A percentile compares a stretch with the other conserved stretches of the same genome.
Conservation (phyloP, 1,140 invertebrate genomes). For the Drusus annulatus region DNA sequence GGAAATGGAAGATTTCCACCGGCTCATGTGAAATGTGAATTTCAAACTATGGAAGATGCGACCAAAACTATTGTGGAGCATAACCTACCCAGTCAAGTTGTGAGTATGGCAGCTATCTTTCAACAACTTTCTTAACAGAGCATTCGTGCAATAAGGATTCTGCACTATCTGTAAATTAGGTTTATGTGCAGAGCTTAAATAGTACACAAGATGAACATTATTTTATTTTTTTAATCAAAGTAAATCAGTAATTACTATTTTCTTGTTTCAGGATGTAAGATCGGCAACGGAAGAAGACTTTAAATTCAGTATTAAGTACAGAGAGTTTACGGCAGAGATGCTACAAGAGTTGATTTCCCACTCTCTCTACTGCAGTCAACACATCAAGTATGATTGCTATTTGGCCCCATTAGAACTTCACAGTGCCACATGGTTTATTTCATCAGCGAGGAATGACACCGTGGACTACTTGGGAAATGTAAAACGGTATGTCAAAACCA, state of each 20-base stretch:
- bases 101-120: slow-evolving; percentile 58
- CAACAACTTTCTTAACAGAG: neutral
- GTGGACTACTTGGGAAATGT: slow-evolving; percentile 90
- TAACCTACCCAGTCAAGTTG: slow-evolving; percentile 90
- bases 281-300: slow-evolving; percentile 83
- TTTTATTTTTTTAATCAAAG: neutral
- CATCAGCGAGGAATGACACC: slow-evolving; percentile 81
- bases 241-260: neutral
- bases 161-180: neutral
- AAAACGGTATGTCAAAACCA: slow-evolving; percentile 75
- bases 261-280: slow-evolving; percentile 78
- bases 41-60: slow-evolving; percentile 86
- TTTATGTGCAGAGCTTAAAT: neutral
- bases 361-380: slow-evolving; percentile 90
- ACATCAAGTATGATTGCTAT: slow-evolving; percentile 93
- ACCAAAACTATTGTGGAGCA: slow-evolving; percentile 94
- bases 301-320: slow-evolving; percentile 87
- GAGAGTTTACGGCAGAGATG: slow-evolving; percentile 92
- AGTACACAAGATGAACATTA: too few relatives aligned
- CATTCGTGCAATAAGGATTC: neutral
- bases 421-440: slow-evolving; percentile 91
- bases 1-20: slow-evolving; percentile 93
- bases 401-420: slow-evolving; percentile 90
- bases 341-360: slow-evolving; percentile 90
- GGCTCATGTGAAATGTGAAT: slow-evolving; percentile 92